Conservation (phyloP, 2,113 vertebrate genomes). For the Halcyon senegalensis region DNA sequence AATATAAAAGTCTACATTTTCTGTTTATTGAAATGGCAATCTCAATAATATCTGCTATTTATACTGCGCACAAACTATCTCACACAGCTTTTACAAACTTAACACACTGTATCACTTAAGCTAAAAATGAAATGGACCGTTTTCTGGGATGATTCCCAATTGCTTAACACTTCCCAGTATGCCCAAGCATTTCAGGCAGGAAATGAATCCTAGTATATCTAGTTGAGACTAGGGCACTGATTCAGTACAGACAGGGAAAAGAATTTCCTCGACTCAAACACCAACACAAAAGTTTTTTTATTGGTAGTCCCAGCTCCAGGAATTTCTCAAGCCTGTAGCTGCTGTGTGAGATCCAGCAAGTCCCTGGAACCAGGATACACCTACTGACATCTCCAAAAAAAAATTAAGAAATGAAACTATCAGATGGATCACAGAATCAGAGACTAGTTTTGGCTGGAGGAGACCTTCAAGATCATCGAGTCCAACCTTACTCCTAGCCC, state of each 20-base stretch:
- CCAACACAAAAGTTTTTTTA: background rate
- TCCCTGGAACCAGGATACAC: background rate
- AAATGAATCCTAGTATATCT: slow-evolving; percentile 57
- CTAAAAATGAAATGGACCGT: background rate
- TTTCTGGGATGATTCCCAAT: slow-evolving; percentile 59
- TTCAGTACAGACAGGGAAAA: slow-evolving; percentile 57
- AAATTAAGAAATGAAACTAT: background rate
- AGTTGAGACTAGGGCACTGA: slow-evolving; percentile 44
- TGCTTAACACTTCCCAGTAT: slow-evolving; percentile 57
- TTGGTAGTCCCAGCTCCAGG: slow-evolving; percentile 43
- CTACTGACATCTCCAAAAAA: accelerated
- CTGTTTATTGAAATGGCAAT: background rate
- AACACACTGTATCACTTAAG: slow-evolving; percentile 8
- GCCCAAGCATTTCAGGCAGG: slow-evolving; percentile 41
- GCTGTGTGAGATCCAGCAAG: background rate
- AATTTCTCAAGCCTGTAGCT: background rate
- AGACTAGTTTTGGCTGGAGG: too few species aligned
- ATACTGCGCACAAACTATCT: background rate
- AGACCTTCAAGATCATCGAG: too few species aligned
- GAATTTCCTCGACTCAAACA: slow-evolving; percentile 43
- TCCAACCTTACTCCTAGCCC: too few species aligned
- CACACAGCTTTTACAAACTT: background rate
- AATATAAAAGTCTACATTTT: background rate
- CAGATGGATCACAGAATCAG: background rate
- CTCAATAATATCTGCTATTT: background rate